Base-by-base conservation (phyloP, 1,140 invertebrate genomes). In the Diploscapter pachys region DNA sequence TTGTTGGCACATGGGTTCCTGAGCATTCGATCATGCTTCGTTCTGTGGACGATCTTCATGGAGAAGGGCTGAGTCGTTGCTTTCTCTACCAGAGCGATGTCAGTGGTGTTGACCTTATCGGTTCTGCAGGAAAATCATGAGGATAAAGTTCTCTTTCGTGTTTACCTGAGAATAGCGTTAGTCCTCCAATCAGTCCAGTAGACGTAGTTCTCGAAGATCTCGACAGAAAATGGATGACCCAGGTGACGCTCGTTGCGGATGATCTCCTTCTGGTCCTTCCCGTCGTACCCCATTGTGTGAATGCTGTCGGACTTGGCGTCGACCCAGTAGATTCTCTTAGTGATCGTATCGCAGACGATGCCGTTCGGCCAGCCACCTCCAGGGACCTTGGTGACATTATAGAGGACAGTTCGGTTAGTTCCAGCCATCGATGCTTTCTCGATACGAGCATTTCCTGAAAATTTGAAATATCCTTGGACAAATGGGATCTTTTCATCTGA, bases 141-240 rank as follows among this genome's bases (percentile, higher is more conserved):
- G 31, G 31, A 31, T 31, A 31, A 31, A 31, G 31, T 31, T 31
- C 31, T 31, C 31, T 31, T 31, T 31, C 31, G 31, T 31, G 31
- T 31, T 31, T 31, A 31, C 31, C 31, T 31, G 31, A 31, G 31
- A 9, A 95, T 88, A n/a, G 91, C 90, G 86, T 93, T 93, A 50
- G 91, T 91, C 86, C 93, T 92, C 93, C 93, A 95, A 87, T 95
- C 93, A 31, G 92, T 93, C 92, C 92, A 95, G 87, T 93, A 95
- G 13, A 95, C 88, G 82, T 90, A 90, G 82, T 92, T 91, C 83
- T 92, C 93, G 90, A 93, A 95, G 63, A 93, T 89, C 54, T 92
- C 90, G 69, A 95, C 89, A 49, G 93, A 91, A 87, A 95, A 95
- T 48, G 94, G 92, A 87, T 95, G 93, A 52, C 87, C 87, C 53